Evolutionary conservation across 2,888 invertebrate genomes (phyloP), one percentile per base, ranked within the genome.

Genomic region (Xylota segnis): DNA sequence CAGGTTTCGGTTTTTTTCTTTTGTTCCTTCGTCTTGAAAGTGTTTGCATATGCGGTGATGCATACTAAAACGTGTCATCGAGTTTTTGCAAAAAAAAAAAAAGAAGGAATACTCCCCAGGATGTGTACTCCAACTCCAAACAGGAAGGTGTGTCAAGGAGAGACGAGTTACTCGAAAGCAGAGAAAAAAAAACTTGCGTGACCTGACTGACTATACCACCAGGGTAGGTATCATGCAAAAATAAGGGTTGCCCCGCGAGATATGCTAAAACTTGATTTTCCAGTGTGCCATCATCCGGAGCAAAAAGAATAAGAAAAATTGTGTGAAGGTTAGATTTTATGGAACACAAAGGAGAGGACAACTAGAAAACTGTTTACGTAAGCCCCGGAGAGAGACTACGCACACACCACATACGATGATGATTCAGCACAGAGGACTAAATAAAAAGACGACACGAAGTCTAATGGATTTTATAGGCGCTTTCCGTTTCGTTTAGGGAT

Each of bases 281-380:
- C 86, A 54, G 84, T 37, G 45, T 54, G 47, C 27, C 12, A n/a
- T 16, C 40, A 43, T 59, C 14, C 54, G 52, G 40, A 56, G 29
- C 18, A 50, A 40, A 52, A 63, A 14, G 47, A 61, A 65, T 10
- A 18, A 65, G 58, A 52, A 84, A 75, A 84, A 75, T 68, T 79
- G 70, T 75, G 75, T 79, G 74, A 84, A 84, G 83, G 83, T 84
- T 84, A 79, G 70, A 58, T 68, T 58, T 63, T 50, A 52, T 16
- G 9, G 40, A 40, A 68, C 40, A 37, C 32, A 32, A 37, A 74
- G 32, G 5, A 14, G 16, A 27, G n/a, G n/a, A n/a, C 37, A 66
- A 66, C 52, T 56, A 70, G 40, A 70, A 83, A 83, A 78, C 16
- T 84, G 83, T 79, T 84, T 84, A 65, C 83, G 83, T 84, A 75